Percentiles rank a stretch among this genome's conserved stretches.
Conservation (phyloP, 2,797 vertebrate species). For the Enteromius afrohamiltoni region DNA sequence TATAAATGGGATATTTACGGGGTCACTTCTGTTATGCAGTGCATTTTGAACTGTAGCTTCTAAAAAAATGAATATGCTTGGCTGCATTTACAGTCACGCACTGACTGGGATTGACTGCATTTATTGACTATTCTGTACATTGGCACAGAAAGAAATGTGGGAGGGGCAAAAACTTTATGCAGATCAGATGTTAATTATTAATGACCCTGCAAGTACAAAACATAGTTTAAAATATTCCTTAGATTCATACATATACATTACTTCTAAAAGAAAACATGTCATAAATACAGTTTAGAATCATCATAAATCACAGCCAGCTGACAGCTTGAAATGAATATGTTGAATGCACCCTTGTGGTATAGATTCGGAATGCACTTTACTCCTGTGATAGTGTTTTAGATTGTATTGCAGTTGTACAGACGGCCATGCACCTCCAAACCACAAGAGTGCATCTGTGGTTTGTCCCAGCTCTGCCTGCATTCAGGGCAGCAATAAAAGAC, state of each 20-base stretch:
- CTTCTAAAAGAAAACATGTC: constrained; percentile 6
- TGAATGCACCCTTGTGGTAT: not conserved
- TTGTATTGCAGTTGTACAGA: constrained; percentile 29
- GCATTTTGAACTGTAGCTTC: not conserved
- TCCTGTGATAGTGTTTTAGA: constrained; percentile 10
- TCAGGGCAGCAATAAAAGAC: constrained; percentile 44
- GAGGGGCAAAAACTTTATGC: not conserved
- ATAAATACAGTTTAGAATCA: not conserved
- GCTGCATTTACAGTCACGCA: not conserved
- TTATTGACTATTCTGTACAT: not conserved
- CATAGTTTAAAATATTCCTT: not conserved
- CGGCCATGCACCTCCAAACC: constrained; percentile 42
- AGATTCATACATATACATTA: not conserved
- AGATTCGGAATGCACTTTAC: not conserved
- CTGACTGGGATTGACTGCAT: not conserved
- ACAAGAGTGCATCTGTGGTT: constrained; percentile 51
- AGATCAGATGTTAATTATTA: not conserved
- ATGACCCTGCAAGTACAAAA: not conserved
- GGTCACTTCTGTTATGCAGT: not conserved
- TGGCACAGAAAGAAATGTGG: not conserved
- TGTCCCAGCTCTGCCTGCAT: constrained; percentile 34
- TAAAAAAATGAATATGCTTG: not conserved
- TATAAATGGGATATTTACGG: constrained; percentile 11
- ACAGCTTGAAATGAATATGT: not conserved
- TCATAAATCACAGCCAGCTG: constrained; percentile 14